phyloP scores from a whole-genome alignment of 2,888 invertebrate species.

The Aleiodes alternator region DNA sequence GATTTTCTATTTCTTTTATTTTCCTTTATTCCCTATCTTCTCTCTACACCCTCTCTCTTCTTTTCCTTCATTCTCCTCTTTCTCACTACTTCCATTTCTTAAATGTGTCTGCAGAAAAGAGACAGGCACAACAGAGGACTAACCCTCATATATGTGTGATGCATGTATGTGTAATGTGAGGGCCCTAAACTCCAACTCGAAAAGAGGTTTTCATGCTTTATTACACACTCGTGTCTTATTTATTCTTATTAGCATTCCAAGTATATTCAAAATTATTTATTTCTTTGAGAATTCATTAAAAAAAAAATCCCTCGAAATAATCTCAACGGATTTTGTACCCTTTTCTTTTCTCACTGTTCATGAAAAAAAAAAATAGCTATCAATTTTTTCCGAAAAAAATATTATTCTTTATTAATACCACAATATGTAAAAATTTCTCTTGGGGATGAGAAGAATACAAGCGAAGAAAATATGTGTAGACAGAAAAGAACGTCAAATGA shows the following conservation, averaged over 20 bases:
- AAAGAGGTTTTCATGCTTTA: constrained; percentile 44
- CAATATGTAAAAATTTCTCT: background rate
- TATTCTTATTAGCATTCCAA: constrained; percentile 48
- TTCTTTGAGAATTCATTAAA: background rate
- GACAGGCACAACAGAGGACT: constrained; percentile 1
- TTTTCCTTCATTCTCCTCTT: constrained; percentile 48
- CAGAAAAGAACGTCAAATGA: constrained; percentile 66
- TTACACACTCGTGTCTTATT: constrained; percentile 31
- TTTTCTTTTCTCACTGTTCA: background rate
- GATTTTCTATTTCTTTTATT: constrained; percentile 68
- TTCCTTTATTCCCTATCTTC: constrained; percentile 38
- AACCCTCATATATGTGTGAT: constrained; percentile 39
- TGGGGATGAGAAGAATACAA: background rate
- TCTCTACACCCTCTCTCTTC: constrained; percentile 42
- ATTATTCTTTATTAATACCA: background rate
- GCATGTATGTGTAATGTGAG: constrained; percentile 54
- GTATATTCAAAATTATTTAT: constrained; percentile 46
- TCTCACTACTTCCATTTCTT: constrained; percentile 51
- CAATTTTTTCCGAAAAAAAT: background rate
- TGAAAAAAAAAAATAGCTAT: background rate
- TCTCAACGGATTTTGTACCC: background rate
- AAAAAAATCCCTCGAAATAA: background rate
- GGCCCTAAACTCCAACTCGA: constrained; percentile 45
- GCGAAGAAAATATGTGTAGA: constrained; percentile 55
- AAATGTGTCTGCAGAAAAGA: constrained; percentile 50